Evolutionary conservation across 2,113 vertebrate genomes (phyloP), one percentile per base, ranked within the genome.

Genomic region (Mus musculus): DNA sequence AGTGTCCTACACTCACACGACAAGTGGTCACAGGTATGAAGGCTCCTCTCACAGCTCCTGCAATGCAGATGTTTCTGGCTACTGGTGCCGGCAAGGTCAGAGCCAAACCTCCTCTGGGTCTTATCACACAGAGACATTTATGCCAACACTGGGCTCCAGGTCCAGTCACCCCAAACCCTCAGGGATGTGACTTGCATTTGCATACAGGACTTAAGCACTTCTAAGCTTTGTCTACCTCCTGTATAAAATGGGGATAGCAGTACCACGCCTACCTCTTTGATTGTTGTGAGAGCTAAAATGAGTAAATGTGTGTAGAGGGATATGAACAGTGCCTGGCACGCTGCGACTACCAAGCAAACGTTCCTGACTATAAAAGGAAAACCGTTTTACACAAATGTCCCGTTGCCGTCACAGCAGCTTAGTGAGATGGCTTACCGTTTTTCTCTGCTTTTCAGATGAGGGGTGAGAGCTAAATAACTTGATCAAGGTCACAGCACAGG

Each of bases 61-160:
- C 78, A 90, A 46, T 56, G 89, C 95, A 90, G 95, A 88, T 54
- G 80, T 73, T 94, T 87, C 87, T 87, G 67, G 72, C 65, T 61
- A 33, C 10, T 67, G n/a, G 73, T 36, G 56, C 77, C 42, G 54
- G 81, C 91, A 85, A 94, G 87, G 82, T 87, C 82, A 63, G 56
- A 54, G 54, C 20, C n/a, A 92, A 85, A 5, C 36, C 82, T 86
- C 93, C 90, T 84, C 65, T 73, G 26, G 30, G 52, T 63, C 80
- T 28, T 13, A 49, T 65, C 46, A 82, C 49, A 80, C 2, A 75
- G 22, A 61, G 76, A n/a, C 87, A 63, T 59, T 69, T 12, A 71
- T 0, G 73, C 71, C 52, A 89, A 87, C 69, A 75, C 52, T 46
- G 65, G 14, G 75, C 7, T 78, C 39, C 14, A 19, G 39, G n/a